Conservation (phyloP, 2,113 vertebrate genomes). For the Vicugna pacos region DNA sequence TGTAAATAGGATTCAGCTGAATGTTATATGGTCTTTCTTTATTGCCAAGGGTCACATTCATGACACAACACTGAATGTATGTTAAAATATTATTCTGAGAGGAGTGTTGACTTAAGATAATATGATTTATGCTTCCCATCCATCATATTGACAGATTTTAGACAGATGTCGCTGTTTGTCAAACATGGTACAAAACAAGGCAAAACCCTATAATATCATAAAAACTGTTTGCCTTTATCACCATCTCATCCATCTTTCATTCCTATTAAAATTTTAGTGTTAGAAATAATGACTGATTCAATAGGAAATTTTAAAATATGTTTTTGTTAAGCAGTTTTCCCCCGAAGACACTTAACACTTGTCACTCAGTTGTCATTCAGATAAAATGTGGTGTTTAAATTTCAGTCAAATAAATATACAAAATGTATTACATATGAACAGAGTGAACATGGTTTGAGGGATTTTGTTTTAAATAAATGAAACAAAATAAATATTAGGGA, state of each 20-base stretch:
- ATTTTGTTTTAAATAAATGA: conserved; percentile 65
- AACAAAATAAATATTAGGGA: conserved; percentile 43
- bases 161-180: conserved; percentile 77
- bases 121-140: conserved; percentile 79
- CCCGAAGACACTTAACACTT: conserved; percentile 51
- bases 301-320: conserved; percentile 60
- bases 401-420: conserved; percentile 44
- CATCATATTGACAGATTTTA: conserved; percentile 74
- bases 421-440: conserved; percentile 10
- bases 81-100: conserved; percentile 73
- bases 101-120: conserved; percentile 78
- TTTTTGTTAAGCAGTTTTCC: conserved; percentile 64
- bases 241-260: conserved; percentile 74
- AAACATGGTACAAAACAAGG: conserved; percentile 78
- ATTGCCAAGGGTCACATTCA: conserved; percentile 51
- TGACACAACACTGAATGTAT: conserved; percentile 64
- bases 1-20: conserved; percentile 37
- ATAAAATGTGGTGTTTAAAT: conserved; percentile 62
- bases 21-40: conserved; percentile 61
- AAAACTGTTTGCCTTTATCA: conserved; percentile 67
- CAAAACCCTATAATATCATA: conserved; percentile 61
- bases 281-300: conserved; percentile 69
- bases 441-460: not conserved
- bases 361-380: conserved; percentile 59
- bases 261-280: conserved; percentile 67